Conservation (phyloP, 2,888 invertebrate species). For the Pantelozetes paolii region DNA sequence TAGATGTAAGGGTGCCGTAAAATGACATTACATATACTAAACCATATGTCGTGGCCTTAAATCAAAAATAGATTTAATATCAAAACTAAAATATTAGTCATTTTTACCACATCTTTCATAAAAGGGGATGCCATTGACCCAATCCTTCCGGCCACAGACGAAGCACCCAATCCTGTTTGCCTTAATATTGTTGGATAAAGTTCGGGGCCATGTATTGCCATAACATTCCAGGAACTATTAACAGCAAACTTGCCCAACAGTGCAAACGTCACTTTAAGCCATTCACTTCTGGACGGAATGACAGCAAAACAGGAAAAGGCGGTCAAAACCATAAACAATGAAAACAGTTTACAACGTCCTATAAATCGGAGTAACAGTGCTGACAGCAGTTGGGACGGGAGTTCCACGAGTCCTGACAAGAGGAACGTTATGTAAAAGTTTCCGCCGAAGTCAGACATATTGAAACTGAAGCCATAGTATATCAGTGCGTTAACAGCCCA, state of each 20-base stretch:
- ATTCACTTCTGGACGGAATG: background rate
- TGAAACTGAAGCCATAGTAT: conserved; percentile 77
- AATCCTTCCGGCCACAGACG: conserved; percentile 25
- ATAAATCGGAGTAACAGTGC: conserved; percentile 24
- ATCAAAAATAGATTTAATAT: no score
- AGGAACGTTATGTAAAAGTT: conserved; percentile 76
- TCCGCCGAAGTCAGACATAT: conserved; percentile 70
- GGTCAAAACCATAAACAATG: background rate
- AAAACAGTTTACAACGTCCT: conserved; percentile 26
- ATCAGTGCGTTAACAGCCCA: conserved; percentile 77
- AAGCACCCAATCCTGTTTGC: conserved; percentile 26
- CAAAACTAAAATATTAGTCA: no score
- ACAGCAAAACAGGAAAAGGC: background rate
- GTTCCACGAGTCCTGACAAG: conserved; percentile 71
- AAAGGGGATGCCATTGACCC: conserved; percentile 42
- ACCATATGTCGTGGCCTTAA: background rate
- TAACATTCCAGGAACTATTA: background rate
- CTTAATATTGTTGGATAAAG: conserved; percentile 41
- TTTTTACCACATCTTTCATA: conserved; percentile 41
- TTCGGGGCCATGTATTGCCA: background rate
- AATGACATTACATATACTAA: conserved; percentile 31
- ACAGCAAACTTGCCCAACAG: conserved; percentile 40
- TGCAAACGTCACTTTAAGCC: conserved; percentile 11
- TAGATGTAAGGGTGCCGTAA: conserved; percentile 22
- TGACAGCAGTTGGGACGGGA: conserved; percentile 62